Base-by-base conservation (phyloP, 2,888 invertebrate species). In the Octodonta nipae region DNA sequence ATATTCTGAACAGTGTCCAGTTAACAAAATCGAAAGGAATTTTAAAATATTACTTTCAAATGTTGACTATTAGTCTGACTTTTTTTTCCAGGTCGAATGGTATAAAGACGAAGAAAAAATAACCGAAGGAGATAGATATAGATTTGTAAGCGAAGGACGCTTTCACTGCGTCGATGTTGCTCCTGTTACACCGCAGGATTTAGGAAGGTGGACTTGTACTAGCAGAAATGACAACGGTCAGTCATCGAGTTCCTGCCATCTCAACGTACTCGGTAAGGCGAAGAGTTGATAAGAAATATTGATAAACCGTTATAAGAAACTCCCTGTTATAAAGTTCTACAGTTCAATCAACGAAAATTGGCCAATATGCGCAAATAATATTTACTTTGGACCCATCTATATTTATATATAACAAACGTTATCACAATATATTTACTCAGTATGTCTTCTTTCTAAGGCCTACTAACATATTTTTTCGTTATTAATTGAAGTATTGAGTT, bases 101-200 rank as follows among this genome's bases (percentile, higher is more conserved):
- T 81, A 78, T 57, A 78, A 81, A 50, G 86, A 89, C 59, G 84
- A 87, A 58, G 70, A 75, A 22, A 71, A 74, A 30, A 67, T 89
- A 42, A 68, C 73, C 54, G 77, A 78, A 51, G 78, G 75, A 39
- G 80, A 84, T 57, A 70, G 85, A 46, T 78, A 82, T 45, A 72
- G 76, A 27, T 68, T 83, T 50, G 76, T 78, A 11, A 77, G 82
- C 46, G 87, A 88, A 53, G 86, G 85, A n/a, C 77, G 76, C 54
- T 86, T 86, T 62, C 81, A 78, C 63, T 86, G 84, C 56, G 71
- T 86, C 12, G 87, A 87, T 56, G 74, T 88, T 13, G 78, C 79
- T 0, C 81, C 85, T 0, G 81, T 87, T 11, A 77, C 74, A 39
- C 71, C 83, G 15, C 80, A 84, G 47, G 88, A 88, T 56, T 78